These are phyloP conservation scores for Hecatera dysodea DNA, from an alignment of 2,888 invertebrate genomes.

Conservation along the genomic window DNA sequence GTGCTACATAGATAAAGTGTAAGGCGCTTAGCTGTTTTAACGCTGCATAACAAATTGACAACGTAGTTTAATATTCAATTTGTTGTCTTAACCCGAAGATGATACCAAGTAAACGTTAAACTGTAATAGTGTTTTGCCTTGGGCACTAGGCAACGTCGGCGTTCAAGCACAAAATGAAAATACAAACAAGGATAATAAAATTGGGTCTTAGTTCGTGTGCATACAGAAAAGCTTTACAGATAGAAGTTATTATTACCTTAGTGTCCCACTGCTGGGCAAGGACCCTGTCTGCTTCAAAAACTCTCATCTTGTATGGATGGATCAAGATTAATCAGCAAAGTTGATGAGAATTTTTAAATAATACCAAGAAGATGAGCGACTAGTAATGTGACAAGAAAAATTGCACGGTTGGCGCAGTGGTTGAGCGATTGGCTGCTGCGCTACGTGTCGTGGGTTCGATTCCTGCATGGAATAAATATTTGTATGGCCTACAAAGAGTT, in stretches of 20 bases:
- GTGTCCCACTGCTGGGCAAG: no score
- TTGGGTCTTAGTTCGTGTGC: neutral
- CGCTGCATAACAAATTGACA: conserved; percentile 66
- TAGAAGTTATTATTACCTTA: no score
- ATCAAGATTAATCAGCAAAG: neutral
- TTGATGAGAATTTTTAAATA: neutral
- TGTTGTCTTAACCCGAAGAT: conserved; percentile 54
- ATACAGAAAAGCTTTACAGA: no score
- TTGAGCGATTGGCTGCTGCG: no score
- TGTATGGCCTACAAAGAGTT: no score
- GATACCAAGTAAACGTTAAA: conserved; percentile 39
- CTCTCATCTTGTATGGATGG: neutral
- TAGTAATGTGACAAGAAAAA: neutral
- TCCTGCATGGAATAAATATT: no score
- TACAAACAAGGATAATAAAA: neutral
- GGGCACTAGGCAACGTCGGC: conserved; percentile 6
- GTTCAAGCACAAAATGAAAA: neutral
- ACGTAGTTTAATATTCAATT: conserved; percentile 68
- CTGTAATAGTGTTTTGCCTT: conserved; percentile 26
- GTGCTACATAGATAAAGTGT: conserved; percentile 64
- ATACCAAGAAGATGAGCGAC: neutral
- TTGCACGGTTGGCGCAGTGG: no score
- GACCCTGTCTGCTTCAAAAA: neutral
- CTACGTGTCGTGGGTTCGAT: no score
- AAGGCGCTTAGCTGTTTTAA: conserved; percentile 67